A percentile compares a stretch with the other conserved stretches of the same genome.
Conservation (phyloP, 2,888 invertebrate species). For the Pimpla rufipes region DNA sequence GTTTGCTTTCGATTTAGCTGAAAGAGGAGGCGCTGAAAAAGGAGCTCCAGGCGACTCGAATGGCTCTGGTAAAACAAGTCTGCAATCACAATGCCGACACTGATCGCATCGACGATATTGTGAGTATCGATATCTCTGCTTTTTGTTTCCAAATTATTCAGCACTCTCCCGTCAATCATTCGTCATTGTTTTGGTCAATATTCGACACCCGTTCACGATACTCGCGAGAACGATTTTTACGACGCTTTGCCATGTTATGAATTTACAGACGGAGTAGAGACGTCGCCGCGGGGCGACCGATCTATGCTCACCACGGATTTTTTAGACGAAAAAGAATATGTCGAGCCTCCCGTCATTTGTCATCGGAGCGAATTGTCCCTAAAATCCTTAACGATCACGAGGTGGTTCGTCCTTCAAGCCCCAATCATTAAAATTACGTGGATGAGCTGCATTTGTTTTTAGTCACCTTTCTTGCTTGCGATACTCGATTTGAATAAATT, state of each 20-base stretch:
- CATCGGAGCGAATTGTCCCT: conserved; percentile 37
- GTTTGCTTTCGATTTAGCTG: conserved; percentile 86
- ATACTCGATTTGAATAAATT: too few relatives aligned
- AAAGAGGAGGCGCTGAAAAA: conserved; percentile 92
- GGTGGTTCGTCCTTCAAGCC: conserved; percentile 25
- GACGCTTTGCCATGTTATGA: conserved; percentile 42
- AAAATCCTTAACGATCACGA: conserved; percentile 19
- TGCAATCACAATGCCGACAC: conserved; percentile 89
- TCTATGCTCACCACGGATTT: conserved; percentile 28
- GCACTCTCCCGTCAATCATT: conserved; percentile 34
- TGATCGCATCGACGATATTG: conserved; percentile 87
- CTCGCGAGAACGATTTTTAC: conserved; percentile 27
- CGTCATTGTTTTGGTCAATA: neutral
- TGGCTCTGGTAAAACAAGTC: conserved; percentile 90
- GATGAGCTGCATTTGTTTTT: conserved; percentile 2
- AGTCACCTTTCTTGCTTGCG: too few relatives aligned
- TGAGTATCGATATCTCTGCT: conserved; percentile 82
- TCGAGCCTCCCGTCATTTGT: conserved; percentile 41
- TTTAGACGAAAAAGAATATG: conserved; percentile 39
- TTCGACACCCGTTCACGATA: neutral
- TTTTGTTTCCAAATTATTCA: conserved; percentile 28
- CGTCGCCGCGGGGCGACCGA: neutral
- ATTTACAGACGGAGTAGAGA: conserved; percentile 33
- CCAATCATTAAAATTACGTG: neutral
- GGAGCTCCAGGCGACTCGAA: conserved; percentile 92